phyloP scores from a whole-genome alignment of 1,140 invertebrate species.

The Zaprionus nigranus region DNA sequence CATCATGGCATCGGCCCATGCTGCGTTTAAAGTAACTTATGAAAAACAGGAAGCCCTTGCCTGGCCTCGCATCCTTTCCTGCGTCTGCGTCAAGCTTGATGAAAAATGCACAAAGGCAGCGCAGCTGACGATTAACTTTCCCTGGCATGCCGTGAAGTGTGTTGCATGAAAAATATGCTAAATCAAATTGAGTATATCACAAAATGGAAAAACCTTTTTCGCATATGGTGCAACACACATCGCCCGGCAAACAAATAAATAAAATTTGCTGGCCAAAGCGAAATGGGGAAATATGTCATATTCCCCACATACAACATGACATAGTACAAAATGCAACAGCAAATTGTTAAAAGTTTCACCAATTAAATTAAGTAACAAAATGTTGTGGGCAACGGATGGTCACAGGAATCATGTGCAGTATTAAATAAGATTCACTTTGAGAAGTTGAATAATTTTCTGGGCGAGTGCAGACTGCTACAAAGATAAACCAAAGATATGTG shows the following conservation, averaged over 20 bases:
- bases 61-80: slow-evolving; percentile 6
- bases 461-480: not conserved
- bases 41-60: slow-evolving; percentile 49
- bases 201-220: slow-evolving; percentile 39
- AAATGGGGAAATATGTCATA: slow-evolving; percentile 38
- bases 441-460: not conserved
- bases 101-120: slow-evolving; percentile 50
- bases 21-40: slow-evolving; percentile 55
- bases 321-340: not conserved
- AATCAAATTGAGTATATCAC: slow-evolving; percentile 66
- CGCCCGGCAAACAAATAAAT: slow-evolving; percentile 24
- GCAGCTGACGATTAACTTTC: slow-evolving; percentile 15
- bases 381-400: slow-evolving; percentile 13
- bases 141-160: slow-evolving; percentile 19
- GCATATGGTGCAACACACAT: slow-evolving; percentile 20
- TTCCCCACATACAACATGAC: not conserved
- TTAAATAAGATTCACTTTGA: not conserved
- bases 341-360: slow-evolving; percentile 44
- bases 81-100: slow-evolving; percentile 17
- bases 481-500: not conserved
- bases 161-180: slow-evolving; percentile 41
- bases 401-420: too few species aligned
- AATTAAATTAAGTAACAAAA: slow-evolving; percentile 57
- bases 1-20: slow-evolving; percentile 42
- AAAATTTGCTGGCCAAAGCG: slow-evolving; percentile 17